phyloP scores from a whole-genome alignment of 2,113 vertebrate species.

The Sitta europaea region DNA sequence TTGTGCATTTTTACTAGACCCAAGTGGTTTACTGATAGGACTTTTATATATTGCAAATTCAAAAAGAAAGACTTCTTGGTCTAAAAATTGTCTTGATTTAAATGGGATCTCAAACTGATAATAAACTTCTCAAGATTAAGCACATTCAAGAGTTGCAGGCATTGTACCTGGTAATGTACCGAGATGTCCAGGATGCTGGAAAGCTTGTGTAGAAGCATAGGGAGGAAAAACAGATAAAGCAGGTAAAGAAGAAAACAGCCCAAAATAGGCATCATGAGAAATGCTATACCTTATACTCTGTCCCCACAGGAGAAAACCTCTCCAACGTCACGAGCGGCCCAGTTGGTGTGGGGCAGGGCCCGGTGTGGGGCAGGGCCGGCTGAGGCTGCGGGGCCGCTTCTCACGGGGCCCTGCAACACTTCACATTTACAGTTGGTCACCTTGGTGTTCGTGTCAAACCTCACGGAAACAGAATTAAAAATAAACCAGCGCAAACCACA shows the following conservation, averaged over 20 bases:
- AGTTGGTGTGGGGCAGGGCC: accelerated
- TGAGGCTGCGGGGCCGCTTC: not conserved
- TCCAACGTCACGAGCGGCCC: not conserved
- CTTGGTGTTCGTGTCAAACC: conserved; percentile 55
- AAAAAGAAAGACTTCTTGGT: not conserved
- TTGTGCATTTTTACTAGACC: not conserved
- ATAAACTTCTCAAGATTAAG: not conserved
- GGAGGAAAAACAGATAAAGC: not conserved
- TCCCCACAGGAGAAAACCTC: not conserved
- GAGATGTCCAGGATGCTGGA: not conserved
- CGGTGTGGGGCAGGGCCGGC: no score
- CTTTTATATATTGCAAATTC: not conserved
- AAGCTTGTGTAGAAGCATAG: not conserved
- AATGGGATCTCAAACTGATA: not conserved
- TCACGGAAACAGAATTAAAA: conserved; percentile 2
- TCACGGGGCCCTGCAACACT: conserved; percentile 8
- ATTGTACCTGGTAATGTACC: not conserved
- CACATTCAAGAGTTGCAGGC: not conserved
- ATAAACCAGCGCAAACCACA: not conserved
- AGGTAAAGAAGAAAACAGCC: not conserved
- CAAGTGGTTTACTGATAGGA: not conserved
- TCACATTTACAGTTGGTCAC: conserved; percentile 38
- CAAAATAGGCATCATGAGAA: not conserved
- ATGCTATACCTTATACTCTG: accelerated
- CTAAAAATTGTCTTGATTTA: not conserved